Percentiles rank a stretch among this genome's conserved stretches.
phyloP scores from a whole-genome alignment of 2,888 invertebrate genomes.

The Latrodectus hesperus region DNA sequence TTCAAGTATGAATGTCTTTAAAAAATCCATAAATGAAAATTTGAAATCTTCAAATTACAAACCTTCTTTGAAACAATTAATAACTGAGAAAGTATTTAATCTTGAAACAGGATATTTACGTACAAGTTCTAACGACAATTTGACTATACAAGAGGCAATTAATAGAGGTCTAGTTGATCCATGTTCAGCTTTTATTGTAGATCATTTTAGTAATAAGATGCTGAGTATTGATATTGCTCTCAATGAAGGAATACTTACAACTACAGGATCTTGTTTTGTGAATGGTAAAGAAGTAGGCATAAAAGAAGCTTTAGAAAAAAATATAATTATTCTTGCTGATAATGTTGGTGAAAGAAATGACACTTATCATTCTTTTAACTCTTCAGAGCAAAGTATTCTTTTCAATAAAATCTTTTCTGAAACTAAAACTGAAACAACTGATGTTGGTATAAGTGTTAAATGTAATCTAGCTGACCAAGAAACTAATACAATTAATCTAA shows the following conservation, averaged over 20 bases:
- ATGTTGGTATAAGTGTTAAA: constrained; percentile 28
- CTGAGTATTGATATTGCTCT: constrained; percentile 83
- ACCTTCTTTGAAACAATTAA: constrained; percentile 82
- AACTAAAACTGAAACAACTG: constrained; percentile 27
- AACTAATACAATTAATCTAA: background rate
- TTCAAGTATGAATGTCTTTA: no score
- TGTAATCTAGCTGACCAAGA: background rate
- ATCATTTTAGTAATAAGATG: constrained; percentile 82
- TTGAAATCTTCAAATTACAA: background rate
- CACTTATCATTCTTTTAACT: background rate
- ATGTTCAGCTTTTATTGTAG: constrained; percentile 82
- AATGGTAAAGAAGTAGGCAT: constrained; percentile 80
- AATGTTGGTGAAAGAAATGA: background rate
- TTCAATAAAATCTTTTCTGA: constrained; percentile 47
- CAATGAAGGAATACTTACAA: constrained; percentile 85
- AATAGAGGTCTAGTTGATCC: constrained; percentile 89
- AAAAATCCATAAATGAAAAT: no score
- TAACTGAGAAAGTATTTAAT: constrained; percentile 87
- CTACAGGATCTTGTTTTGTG: constrained; percentile 83
- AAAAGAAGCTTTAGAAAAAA: constrained; percentile 83
- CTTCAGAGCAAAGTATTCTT: constrained; percentile 31
- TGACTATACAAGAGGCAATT: constrained; percentile 91
- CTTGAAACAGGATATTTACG: constrained; percentile 87
- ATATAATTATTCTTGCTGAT: constrained; percentile 79
- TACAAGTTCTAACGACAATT: constrained; percentile 89